Percentiles rank a stretch among this genome's conserved stretches.
phyloP scores from a whole-genome alignment of 2,888 invertebrate genomes.

The Trachelus troglodyta region DNA sequence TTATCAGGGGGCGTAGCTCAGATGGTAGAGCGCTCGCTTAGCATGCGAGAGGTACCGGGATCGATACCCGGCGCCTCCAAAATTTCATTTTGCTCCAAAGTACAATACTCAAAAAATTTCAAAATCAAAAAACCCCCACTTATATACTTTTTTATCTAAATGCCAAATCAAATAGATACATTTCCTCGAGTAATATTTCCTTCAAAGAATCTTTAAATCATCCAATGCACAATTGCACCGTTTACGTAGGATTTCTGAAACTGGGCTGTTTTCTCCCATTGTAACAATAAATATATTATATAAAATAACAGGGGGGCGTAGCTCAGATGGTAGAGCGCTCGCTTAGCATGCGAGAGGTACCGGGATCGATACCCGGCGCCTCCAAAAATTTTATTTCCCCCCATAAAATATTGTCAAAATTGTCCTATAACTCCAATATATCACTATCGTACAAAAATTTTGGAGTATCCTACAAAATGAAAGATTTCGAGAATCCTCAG shows the following conservation, averaged over 20 bases:
- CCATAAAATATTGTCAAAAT: not conserved
- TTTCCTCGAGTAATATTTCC: not conserved
- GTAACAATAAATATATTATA: not conserved
- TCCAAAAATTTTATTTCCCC: conserved; percentile 20
- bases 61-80: conserved; percentile 49
- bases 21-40: conserved; percentile 49
- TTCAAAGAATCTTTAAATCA: not conserved
- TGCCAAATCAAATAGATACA: not conserved
- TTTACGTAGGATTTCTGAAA: not conserved
- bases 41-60: conserved; percentile 50
- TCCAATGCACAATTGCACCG: not conserved
- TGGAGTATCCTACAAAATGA: not conserved
- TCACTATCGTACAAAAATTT: not conserved
- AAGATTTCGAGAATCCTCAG: not conserved
- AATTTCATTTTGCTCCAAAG: conserved; percentile 4
- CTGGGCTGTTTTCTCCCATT: not conserved
- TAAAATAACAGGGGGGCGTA: conserved; percentile 38
- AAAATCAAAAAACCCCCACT: not conserved
- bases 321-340: conserved; percentile 49
- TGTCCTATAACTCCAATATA: not conserved
- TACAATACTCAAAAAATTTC: not conserved
- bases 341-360: conserved; percentile 46
- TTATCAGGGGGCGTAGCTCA: conserved; percentile 44
- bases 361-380: conserved; percentile 44
- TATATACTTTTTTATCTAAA: not conserved